These are phyloP conservation scores for Elachura formosa DNA, from an alignment of 2,113 vertebrate genomes.

Conservation along the genomic window DNA sequence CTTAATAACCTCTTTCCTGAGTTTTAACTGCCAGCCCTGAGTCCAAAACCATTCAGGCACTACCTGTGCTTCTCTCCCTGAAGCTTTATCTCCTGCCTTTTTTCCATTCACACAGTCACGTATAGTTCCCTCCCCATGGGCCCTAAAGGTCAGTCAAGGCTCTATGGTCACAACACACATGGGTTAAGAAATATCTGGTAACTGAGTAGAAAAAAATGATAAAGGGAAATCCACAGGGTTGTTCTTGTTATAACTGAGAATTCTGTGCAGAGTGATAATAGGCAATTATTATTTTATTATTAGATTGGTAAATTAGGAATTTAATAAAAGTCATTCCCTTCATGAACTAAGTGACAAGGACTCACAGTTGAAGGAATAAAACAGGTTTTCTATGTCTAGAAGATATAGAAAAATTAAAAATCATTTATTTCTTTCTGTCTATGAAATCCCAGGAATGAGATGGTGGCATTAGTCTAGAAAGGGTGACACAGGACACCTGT, in stretches of 20 bases:
- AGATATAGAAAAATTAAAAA: neutral
- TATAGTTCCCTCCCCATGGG: rapidly evolving
- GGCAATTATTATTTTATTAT: neutral
- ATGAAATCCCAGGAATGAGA: neutral
- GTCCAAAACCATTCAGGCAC: neutral
- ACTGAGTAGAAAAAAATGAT: neutral
- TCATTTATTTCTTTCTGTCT: neutral
- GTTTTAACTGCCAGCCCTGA: neutral
- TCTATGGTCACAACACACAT: neutral
- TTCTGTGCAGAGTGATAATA: neutral
- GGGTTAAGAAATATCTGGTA: neutral
- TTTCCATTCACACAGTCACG: neutral
- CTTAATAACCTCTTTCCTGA: neutral
- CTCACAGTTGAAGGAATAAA: neutral
- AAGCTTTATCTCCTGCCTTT: neutral
- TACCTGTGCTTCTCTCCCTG: neutral
- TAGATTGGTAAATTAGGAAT: neutral
- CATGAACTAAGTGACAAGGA: neutral
- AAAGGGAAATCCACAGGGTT: neutral
- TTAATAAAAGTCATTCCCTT: neutral
- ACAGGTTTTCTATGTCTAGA: neutral
- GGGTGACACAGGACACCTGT: neutral
- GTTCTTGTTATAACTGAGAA: neutral
- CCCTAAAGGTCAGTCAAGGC: neutral
- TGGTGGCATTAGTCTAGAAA: neutral